Evolutionary conservation across 2,797 vertebrate species (phyloP), one percentile per base, ranked within the genome.

Genomic region (Chaetodon trifasciatus): DNA sequence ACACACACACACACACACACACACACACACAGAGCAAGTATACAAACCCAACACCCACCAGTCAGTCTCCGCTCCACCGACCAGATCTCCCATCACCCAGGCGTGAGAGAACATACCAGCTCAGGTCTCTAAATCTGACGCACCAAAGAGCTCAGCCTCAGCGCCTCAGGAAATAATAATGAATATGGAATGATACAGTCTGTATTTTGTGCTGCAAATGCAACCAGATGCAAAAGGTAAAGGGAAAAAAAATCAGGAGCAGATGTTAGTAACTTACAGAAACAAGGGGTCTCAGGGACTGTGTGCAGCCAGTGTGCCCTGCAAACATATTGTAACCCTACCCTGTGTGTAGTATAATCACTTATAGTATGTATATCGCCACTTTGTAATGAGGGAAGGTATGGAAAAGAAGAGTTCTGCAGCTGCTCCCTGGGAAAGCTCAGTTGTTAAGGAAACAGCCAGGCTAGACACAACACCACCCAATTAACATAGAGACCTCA

Each of bases 191-290:
- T 97, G 96, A 97, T 97, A 32, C 28, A 77, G 86, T 84, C 78
- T 70, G 83, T 86, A 96, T 97, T 97, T 97, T 97, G 96, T 94
- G 91, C 95, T 94, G 91, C 96, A 97, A 98, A 98, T 94, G 96
- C 97, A 97, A 97, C 97, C 98, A 98, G 97, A 98, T 98, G 97
- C 96, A 97, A 85, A 95, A 94, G 93, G 92, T 89, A 91, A 71
- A 81, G 42, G 93, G 53, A 8, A 23, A 79, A 79, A 74, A 95
- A 96, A 97, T 96, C 93, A 96, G 92, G 94, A 97, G 94, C 97
- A 98, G 97, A 98, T 98, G 97, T 97, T 62, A 76, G 69, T 55
- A 62, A 40, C 70, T 50, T 28, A n/a, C 16, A 89, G 75, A 85
- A 84, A 85, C 71, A 58, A 78, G 80, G 86, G 55, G 66, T 85